Base-by-base conservation (phyloP, 1,140 invertebrate species). In the Adoxophyes honmai region DNA sequence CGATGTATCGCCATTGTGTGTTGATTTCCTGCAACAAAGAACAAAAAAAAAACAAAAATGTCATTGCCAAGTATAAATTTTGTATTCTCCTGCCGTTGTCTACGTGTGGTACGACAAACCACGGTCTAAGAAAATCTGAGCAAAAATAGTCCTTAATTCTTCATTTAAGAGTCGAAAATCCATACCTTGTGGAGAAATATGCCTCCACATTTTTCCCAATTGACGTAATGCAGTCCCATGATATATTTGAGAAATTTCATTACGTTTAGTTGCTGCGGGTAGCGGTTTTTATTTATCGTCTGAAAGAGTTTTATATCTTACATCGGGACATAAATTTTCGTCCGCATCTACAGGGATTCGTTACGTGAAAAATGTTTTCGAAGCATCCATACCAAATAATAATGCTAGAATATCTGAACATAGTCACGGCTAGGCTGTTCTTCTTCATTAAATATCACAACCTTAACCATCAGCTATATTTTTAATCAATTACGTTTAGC, bases 211-310 rank as follows among this genome's bases (percentile, higher is more conserved):
- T 48, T 33, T 13, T 48, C n/a, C 34, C 28, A 21, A 10, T 35
- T 35, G 51, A 34, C 51, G 51, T 33, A 52, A n/a, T 52, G 51
- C 51, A 52, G 51, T 52, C 33, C 4, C 7, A 52, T 52, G 51
- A 35, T 35, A 52, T 52, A 52, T 52, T 52, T 21, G 28, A 33
- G 28, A 11, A 34, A 15, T 52, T 18, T 34, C 51, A 18, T 35
- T 35, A 35, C 34, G 28, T 51, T 18, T 52, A 16, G 48, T 52
- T 52, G 33, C 14, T 10, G 3, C 34, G 33, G 6, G 13, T 35
- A 34, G 34, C n/a, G 18, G n/a, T 48, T 21, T n/a, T 44, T 44
- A 44, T 44, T 44, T 44, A 44, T 21, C 10, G 18, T 10, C 16
- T 21, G 10, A 44, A 21, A 39, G 14, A 15, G 6, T 0, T 21